Evolutionary conservation across 2,888 invertebrate species (phyloP).

Genomic region (Xylocampa areola): DNA sequence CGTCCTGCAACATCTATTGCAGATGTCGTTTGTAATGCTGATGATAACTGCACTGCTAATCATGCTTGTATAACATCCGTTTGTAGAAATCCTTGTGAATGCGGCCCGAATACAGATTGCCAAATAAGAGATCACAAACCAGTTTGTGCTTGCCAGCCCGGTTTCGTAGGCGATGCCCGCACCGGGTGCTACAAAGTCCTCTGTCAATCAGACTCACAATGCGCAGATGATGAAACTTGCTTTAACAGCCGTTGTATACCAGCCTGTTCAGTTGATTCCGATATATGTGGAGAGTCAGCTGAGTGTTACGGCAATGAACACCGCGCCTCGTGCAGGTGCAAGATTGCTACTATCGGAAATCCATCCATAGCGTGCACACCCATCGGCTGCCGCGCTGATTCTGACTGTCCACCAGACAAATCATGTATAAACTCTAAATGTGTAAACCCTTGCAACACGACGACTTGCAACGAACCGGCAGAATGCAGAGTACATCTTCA

Average conservation of each 20-base stretch:
- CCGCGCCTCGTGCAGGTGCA: slow-evolving; percentile 95
- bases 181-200: slow-evolving; percentile 94
- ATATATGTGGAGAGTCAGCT: slow-evolving; percentile 93
- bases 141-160: slow-evolving; percentile 95
- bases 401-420: slow-evolving; percentile 94
- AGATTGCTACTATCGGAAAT: slow-evolving; percentile 94
- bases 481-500: slow-evolving; percentile 94
- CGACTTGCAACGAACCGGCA: slow-evolving; percentile 93
- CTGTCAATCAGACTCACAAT: slow-evolving; percentile 93
- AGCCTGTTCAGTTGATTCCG: slow-evolving; percentile 92
- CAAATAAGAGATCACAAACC: slow-evolving; percentile 96
- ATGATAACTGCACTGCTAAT: slow-evolving; percentile 94
- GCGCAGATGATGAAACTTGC: slow-evolving; percentile 95
- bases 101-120: slow-evolving; percentile 96
- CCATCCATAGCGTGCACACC: slow-evolving; percentile 93
- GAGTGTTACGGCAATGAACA: slow-evolving; percentile 95
- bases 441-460: slow-evolving; percentile 92
- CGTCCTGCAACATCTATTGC: slow-evolving; percentile 92
- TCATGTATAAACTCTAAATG: slow-evolving; percentile 95
- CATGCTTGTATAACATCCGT: slow-evolving; percentile 94
- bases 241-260: slow-evolving; percentile 95
- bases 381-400: slow-evolving; percentile 94
- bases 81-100: slow-evolving; percentile 95
- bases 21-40: slow-evolving; percentile 92
- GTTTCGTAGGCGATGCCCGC: slow-evolving; percentile 96